A percentile compares a stretch with the other conserved stretches of the same genome.
Conservation (phyloP, 2,113 vertebrate species). For the Terrapene triunguis region DNA sequence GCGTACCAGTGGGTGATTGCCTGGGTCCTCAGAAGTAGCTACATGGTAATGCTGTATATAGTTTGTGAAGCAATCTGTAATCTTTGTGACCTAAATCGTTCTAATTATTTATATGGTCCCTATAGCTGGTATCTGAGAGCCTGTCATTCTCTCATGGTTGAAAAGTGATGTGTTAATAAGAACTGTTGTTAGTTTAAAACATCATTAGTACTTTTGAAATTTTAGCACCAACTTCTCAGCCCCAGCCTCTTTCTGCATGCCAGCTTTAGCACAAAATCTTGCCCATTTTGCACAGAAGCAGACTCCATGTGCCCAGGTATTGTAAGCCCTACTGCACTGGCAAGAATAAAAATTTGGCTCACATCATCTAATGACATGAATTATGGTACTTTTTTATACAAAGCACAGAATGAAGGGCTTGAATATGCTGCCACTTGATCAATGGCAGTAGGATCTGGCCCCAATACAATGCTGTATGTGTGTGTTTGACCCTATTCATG, state of each 20-base stretch:
- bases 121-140: background rate
- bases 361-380: background rate
- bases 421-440: background rate
- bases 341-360: background rate
- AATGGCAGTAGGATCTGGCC: background rate
- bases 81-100: background rate
- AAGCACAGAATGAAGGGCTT: background rate
- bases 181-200: fast-evolving
- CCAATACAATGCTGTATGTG: background rate
- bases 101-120: background rate
- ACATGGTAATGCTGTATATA: background rate
- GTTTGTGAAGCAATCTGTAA: background rate
- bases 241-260: background rate
- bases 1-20: background rate
- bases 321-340: fast-evolving
- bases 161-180: background rate
- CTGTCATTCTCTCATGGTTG: background rate
- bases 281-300: background rate
- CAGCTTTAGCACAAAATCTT: background rate
- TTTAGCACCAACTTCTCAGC: fast-evolving
- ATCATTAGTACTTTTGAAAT: fast-evolving
- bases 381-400: background rate
- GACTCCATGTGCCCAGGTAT: fast-evolving
- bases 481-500: background rate
- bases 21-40: background rate